A percentile compares a stretch with the other conserved stretches of the same genome.
phyloP scores from a whole-genome alignment of 2,113 vertebrate genomes.

The Solea senegalensis region DNA sequence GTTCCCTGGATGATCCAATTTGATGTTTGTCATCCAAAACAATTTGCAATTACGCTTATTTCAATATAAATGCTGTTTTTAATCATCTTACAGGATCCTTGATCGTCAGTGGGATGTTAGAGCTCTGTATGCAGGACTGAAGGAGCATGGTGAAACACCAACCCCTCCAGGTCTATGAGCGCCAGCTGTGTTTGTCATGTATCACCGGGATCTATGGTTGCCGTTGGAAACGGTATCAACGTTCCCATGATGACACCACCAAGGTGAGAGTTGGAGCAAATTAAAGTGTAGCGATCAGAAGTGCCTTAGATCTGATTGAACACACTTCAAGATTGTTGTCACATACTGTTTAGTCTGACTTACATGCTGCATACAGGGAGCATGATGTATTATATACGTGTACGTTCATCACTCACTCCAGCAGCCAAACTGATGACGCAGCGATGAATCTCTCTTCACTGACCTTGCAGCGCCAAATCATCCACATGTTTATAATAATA shows the following conservation, averaged over 20 bases:
- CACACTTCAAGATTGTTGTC: not conserved
- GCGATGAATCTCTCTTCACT: slow-evolving; percentile 6
- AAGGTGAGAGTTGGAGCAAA: slow-evolving; percentile 80
- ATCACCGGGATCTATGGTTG: slow-evolving; percentile 98
- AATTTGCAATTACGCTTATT: not conserved
- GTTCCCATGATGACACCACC: slow-evolving; percentile 96
- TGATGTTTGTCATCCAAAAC: not conserved
- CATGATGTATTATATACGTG: not conserved
- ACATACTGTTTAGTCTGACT: not conserved
- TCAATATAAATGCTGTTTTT: not conserved
- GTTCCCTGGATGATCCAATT: not conserved
- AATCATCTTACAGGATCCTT: slow-evolving; percentile 67
- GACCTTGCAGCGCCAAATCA: slow-evolving; percentile 5
- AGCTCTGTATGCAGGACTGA: slow-evolving; percentile 70
- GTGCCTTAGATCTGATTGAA: not conserved
- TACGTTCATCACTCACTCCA: not conserved
- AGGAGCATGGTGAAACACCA: slow-evolving; percentile 99
- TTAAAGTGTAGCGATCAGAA: not conserved
- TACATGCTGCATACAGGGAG: not conserved
- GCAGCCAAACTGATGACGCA: slow-evolving; percentile 11
- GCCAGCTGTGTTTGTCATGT: slow-evolving; percentile 96
- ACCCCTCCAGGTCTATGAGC: slow-evolving; percentile 98
- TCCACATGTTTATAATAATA: not conserved
- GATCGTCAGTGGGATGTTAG: slow-evolving; percentile 88
- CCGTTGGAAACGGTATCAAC: slow-evolving; percentile 98